phyloP scores from a whole-genome alignment of 2,797 vertebrate genomes.

The Numenius phaeopus region DNA sequence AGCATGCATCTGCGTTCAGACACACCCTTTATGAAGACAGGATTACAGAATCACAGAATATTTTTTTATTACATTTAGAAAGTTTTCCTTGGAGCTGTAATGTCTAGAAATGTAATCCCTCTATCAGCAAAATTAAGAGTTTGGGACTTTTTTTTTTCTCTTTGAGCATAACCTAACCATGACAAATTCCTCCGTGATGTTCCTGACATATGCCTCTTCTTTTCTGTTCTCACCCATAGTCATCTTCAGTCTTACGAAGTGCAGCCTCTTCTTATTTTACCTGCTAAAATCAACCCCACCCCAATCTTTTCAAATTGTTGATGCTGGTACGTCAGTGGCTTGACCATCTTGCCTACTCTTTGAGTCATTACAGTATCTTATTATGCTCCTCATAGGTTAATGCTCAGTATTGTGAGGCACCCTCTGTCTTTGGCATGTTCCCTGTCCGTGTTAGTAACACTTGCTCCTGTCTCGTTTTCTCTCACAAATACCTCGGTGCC shows the following conservation, averaged over 20 bases:
- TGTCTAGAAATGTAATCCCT: background rate
- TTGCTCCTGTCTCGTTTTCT: background rate
- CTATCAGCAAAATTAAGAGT: background rate
- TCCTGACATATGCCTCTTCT: background rate
- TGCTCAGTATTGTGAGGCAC: background rate
- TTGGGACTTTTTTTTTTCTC: background rate
- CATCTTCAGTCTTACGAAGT: background rate
- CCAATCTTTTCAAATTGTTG: background rate
- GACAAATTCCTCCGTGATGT: background rate
- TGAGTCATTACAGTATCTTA: constrained; percentile 28
- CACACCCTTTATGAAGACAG: background rate
- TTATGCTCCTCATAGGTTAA: background rate
- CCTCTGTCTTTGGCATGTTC: background rate
- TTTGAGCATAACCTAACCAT: background rate
- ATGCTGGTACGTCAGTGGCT: background rate
- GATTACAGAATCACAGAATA: background rate
- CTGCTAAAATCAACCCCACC: constrained; percentile 26
- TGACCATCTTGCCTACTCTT: constrained; percentile 8
- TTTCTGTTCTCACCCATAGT: background rate
- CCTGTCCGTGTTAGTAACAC: background rate
- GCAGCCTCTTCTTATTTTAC: background rate
- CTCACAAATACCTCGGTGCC: background rate
- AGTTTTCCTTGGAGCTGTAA: constrained; percentile 1
- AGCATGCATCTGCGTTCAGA: background rate
- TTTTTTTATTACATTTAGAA: background rate